Percentiles rank a stretch among this genome's conserved stretches.
phyloP scores from a whole-genome alignment of 2,797 vertebrate species.

The Hirundo rustica region DNA sequence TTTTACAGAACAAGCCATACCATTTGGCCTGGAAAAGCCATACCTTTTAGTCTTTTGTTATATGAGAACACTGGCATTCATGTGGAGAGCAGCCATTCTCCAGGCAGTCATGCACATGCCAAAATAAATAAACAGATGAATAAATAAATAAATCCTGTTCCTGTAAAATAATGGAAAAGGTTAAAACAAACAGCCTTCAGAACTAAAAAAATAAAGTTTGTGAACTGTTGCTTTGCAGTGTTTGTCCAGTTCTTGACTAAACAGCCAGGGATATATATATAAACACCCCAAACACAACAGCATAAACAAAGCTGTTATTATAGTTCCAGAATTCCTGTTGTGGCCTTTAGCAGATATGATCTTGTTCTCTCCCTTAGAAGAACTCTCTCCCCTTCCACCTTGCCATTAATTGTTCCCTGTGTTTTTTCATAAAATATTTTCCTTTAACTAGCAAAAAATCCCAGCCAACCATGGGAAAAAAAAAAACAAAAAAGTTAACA shows the following conservation, averaged over 20 bases:
- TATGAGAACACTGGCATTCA: neutral
- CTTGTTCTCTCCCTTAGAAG: neutral
- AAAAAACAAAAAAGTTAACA: neutral
- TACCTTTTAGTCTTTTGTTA: neutral
- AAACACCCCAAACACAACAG: neutral
- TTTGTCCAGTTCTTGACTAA: conserved; percentile 9
- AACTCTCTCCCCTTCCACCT: neutral
- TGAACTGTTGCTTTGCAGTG: neutral
- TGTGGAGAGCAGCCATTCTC: neutral
- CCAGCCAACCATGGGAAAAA: fast-evolving
- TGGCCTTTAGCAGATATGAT: neutral
- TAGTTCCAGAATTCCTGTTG: neutral
- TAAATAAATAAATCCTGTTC: neutral
- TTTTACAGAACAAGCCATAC: neutral
- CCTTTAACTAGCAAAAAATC: neutral
- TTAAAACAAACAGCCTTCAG: neutral
- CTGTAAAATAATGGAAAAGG: neutral
- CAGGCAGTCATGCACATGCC: neutral
- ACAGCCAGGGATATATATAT: neutral
- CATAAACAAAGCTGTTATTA: neutral
- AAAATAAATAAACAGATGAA: neutral
- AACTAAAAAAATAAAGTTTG: neutral
- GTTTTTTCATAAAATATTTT: neutral
- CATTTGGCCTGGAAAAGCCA: neutral
- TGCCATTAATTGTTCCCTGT: neutral